These are phyloP conservation scores for Chymomyza amoena DNA, from an alignment of 2,888 invertebrate genomes.

Conservation along the genomic window DNA sequence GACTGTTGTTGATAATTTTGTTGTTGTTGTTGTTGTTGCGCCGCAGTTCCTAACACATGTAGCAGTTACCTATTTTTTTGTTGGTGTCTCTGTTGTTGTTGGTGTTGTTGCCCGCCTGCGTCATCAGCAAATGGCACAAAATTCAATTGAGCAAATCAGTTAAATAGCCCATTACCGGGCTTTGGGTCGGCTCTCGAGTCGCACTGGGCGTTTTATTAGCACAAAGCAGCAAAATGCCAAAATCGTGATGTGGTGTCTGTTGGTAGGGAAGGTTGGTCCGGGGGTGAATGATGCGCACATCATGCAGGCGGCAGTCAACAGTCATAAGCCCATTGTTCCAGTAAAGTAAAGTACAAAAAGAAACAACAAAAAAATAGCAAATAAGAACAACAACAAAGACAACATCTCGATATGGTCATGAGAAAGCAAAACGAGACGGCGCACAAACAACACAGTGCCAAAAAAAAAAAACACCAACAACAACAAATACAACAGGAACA, in stretches of 20 bases:
- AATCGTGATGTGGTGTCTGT: not conserved
- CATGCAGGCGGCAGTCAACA: not conserved
- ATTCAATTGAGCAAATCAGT: slow-evolving; percentile 27
- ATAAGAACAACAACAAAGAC: not conserved
- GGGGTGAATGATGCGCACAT: not conserved
- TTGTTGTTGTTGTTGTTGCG: too few relatives aligned
- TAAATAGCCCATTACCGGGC: slow-evolving; percentile 14
- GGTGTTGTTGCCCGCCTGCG: slow-evolving; percentile 1
- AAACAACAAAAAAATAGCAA: not conserved
- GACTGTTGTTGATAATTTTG: too few relatives aligned
- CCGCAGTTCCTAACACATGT: not conserved
- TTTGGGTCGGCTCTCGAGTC: not conserved
- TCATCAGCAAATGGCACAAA: slow-evolving; percentile 19
- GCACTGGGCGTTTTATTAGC: slow-evolving; percentile 5
- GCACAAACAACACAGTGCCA: not conserved
- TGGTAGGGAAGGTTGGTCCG: not conserved
- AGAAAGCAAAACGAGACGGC: slow-evolving; percentile 2
- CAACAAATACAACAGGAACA: not conserved
- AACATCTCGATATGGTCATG: not conserved
- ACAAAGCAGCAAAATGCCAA: not conserved
- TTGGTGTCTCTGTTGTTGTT: not conserved
- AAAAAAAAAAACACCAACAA: not conserved
- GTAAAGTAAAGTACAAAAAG: not conserved
- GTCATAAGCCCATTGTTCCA: not conserved
- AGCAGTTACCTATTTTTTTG: not conserved